phyloP scores from a whole-genome alignment of 2,888 invertebrate genomes.

The Fragum fragum region DNA sequence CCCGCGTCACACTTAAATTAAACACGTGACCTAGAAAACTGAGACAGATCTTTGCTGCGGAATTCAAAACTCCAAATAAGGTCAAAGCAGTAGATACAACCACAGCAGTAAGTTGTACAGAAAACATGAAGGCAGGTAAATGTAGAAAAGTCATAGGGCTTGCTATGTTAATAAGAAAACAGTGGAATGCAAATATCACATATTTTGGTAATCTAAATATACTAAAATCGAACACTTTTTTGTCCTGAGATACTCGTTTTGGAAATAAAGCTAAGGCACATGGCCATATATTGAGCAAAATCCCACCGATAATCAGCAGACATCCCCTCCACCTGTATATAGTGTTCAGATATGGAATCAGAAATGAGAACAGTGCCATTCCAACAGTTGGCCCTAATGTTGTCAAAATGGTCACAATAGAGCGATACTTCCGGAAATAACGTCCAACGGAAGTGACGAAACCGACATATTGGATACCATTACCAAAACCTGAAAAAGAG shows the following conservation, averaged over 20 bases:
- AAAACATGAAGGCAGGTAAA: conserved; percentile 50
- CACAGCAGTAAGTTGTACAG: conserved; percentile 15
- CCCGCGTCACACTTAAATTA: conserved; percentile 30
- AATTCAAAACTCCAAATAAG: conserved; percentile 46
- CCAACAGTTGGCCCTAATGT: conserved; percentile 57
- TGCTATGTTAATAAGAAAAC: conserved; percentile 41
- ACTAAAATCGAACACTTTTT: conserved; percentile 25
- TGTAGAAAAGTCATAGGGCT: conserved; percentile 51
- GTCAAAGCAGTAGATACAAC: conserved; percentile 45
- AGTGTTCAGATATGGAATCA: conserved; percentile 43
- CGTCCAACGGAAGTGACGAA: conserved; percentile 50
- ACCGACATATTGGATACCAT: conserved; percentile 51
- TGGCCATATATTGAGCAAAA: conserved; percentile 42
- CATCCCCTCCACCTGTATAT: conserved; percentile 41
- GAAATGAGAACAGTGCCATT: conserved; percentile 51
- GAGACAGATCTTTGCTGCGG: conserved; percentile 46
- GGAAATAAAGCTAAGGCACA: conserved; percentile 54
- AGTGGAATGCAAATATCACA: conserved; percentile 43
- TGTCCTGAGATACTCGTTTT: not conserved
- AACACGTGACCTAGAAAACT: conserved; percentile 46
- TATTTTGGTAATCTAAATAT: conserved; percentile 40
- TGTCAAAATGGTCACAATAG: conserved; percentile 46
- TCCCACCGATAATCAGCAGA: conserved; percentile 52
- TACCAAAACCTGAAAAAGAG: conserved; percentile 56
- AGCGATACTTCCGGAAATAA: conserved; percentile 51